These are phyloP conservation scores for Erynnis tages DNA, from an alignment of 2,888 invertebrate species.

Conservation along the genomic window DNA sequence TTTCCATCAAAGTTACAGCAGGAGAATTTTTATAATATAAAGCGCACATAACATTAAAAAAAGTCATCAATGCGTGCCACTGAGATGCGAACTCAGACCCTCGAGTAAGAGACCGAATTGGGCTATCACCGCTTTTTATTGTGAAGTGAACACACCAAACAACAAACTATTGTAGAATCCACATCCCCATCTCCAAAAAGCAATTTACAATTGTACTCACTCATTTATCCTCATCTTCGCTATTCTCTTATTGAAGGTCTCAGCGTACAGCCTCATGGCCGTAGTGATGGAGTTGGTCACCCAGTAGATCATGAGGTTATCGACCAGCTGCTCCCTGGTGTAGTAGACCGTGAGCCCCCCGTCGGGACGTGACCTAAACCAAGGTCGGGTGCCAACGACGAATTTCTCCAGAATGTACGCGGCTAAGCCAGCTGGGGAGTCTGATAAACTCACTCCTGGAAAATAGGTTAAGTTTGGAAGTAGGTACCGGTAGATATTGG, in stretches of 20 bases:
- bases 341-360: not conserved
- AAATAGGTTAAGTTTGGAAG: not conserved
- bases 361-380: not conserved
- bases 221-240: constrained; percentile 47
- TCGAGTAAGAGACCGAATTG: no score
- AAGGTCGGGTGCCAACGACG: not conserved
- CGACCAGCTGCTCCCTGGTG: constrained; percentile 65
- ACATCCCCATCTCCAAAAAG: not conserved
- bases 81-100: no score
- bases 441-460: not conserved
- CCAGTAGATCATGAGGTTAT: constrained; percentile 84
- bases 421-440: not conserved
- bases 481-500: not conserved
- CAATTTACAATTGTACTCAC: no score
- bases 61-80: no score
- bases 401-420: not conserved
- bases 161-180: no score
- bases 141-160: no score
- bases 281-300: constrained; percentile 86
- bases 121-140: no score
- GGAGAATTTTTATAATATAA: no score
- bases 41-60: no score
- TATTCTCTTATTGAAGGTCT: constrained; percentile 60
- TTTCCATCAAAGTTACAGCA: no score
- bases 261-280: constrained; percentile 87